Evolutionary conservation across 37 sponge, comb jelly and placozoan species (phyloP).

Genomic region (Geodia barretti): DNA sequence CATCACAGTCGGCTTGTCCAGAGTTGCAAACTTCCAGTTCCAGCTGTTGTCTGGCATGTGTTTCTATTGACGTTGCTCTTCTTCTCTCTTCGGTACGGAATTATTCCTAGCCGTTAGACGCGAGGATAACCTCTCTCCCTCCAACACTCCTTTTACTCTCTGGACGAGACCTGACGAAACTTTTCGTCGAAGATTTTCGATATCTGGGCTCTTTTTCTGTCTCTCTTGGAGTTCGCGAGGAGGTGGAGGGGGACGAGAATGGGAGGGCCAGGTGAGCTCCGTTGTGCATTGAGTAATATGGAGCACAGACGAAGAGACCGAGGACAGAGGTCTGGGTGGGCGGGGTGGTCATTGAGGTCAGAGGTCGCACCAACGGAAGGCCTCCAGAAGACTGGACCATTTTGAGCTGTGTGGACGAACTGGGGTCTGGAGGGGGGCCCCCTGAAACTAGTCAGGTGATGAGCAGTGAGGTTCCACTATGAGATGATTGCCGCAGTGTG

Average conservation of each 20-base stretch:
- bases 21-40: conserved; percentile 60
- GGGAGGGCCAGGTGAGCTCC: not conserved
- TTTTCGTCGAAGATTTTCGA: not conserved
- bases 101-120: not conserved
- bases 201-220: conserved; percentile 1
- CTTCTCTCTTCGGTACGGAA: conserved; percentile 21
- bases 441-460: not conserved
- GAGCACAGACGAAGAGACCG: not conserved
- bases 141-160: not conserved
- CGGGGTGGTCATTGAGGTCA: not conserved
- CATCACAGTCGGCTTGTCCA: conserved; percentile 56
- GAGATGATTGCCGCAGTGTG: not conserved
- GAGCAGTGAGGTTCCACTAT: not conserved
- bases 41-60: conserved; percentile 15
- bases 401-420: too few relatives aligned
- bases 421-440: not conserved
- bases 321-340: not conserved
- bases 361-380: not conserved
- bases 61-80: conserved; percentile 55
- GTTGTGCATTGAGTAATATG: too few relatives aligned
- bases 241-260: not conserved
- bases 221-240: not conserved
- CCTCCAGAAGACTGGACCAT: not conserved
- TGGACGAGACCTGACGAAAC: not conserved
- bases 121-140: not conserved